phyloP scores from a whole-genome alignment of 2,113 vertebrate genomes.

The Noturus placidus region DNA sequence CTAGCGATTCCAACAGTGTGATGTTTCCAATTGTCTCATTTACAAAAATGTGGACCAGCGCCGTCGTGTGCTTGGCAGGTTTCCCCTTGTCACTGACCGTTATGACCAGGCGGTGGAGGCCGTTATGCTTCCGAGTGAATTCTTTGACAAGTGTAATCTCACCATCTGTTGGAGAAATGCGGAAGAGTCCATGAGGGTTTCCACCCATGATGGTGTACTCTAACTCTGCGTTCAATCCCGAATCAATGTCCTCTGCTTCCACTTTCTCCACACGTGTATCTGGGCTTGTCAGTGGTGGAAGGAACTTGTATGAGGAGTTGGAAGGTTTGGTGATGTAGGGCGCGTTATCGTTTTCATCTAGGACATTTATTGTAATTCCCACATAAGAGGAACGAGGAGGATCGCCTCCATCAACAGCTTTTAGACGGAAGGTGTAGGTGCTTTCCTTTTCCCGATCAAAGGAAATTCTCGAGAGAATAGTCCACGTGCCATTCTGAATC shows the following conservation, averaged over 20 bases:
- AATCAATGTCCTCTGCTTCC: conserved; percentile 92
- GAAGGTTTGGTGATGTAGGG: conserved; percentile 92
- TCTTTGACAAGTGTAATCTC: conserved; percentile 89
- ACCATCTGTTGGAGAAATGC: conserved; percentile 83
- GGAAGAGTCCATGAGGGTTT: conserved; percentile 91
- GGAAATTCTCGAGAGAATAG: conserved; percentile 93
- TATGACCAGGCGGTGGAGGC: conserved; percentile 92
- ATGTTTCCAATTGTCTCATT: conserved; percentile 90
- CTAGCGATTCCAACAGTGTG: conserved; percentile 85
- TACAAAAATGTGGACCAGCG: conserved; percentile 92
- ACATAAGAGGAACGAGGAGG: conserved; percentile 92
- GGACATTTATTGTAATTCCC: conserved; percentile 92
- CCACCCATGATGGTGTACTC: conserved; percentile 86
- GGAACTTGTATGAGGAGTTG: conserved; percentile 88
- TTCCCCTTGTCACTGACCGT: conserved; percentile 89
- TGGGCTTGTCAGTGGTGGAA: conserved; percentile 79
- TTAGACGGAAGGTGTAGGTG: conserved; percentile 93
- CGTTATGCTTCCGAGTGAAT: conserved; percentile 87
- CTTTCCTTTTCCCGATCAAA: conserved; percentile 96
- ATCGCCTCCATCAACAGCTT: conserved; percentile 87
- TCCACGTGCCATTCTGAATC: conserved; percentile 94
- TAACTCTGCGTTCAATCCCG: conserved; percentile 84
- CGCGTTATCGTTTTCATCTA: conserved; percentile 96
- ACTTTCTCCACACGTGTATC: conserved; percentile 88
- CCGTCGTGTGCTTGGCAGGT: conserved; percentile 85